phyloP scores from a whole-genome alignment of 2,888 invertebrate species.

The Drosophila demipolita region DNA sequence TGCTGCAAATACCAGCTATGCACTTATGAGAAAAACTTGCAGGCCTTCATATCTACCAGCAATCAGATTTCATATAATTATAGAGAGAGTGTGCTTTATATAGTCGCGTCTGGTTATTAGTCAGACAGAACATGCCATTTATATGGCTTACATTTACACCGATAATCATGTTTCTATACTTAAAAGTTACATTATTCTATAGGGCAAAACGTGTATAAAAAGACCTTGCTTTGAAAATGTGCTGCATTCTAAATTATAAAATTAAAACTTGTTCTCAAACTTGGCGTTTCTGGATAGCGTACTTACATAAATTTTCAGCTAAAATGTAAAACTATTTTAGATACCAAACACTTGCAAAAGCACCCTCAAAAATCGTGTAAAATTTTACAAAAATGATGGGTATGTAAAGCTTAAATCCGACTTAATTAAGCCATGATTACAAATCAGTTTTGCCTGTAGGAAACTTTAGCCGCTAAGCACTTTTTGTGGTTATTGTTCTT shows the following conservation, averaged over 20 bases:
- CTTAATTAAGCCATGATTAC: not conserved
- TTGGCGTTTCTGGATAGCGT: no score
- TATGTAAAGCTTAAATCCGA: not conserved
- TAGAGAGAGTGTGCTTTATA: not conserved
- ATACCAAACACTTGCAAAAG: not conserved
- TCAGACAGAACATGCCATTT: not conserved
- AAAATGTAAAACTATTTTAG: not conserved
- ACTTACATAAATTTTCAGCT: not conserved
- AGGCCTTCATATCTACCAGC: not conserved
- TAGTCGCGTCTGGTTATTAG: not conserved
- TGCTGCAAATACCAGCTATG: constrained; percentile 11
- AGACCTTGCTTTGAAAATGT: not conserved
- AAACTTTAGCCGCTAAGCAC: no score
- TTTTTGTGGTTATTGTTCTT: no score
- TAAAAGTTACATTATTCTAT: not conserved
- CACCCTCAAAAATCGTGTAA: not conserved
- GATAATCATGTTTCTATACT: not conserved
- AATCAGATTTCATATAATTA: constrained; percentile 1
- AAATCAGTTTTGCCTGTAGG: not conserved
- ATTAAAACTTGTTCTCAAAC: not conserved
- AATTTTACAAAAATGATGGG: not conserved
- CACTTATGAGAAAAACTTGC: not conserved
- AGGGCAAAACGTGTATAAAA: not conserved
- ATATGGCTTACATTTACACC: not conserved
- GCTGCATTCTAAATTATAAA: not conserved